phyloP scores from a whole-genome alignment of 64 coral and sea anemone species.

The Orbicella faveolata region DNA sequence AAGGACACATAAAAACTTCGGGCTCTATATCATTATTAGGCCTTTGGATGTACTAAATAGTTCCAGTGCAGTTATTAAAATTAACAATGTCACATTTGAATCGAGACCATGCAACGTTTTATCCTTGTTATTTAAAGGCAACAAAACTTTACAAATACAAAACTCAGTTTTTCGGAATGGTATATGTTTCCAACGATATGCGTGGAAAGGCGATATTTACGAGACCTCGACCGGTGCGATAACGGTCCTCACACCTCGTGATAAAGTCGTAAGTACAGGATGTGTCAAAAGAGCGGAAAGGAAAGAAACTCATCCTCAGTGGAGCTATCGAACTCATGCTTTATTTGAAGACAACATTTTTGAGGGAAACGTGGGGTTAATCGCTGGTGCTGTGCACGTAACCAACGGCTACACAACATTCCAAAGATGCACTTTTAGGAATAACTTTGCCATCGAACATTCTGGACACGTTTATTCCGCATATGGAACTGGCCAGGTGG shows the following conservation, averaged over 20 bases:
- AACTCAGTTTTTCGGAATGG: neutral
- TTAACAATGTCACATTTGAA: neutral
- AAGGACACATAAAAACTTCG: too few relatives aligned
- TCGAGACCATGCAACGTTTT: neutral
- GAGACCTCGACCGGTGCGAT: neutral
- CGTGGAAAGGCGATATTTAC: neutral
- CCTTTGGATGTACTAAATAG: neutral
- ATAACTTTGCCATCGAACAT: slow-evolving; percentile 22
- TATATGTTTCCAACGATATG: neutral
- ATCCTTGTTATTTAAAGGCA: neutral
- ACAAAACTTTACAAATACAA: neutral
- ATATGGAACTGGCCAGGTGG: slow-evolving; percentile 17
- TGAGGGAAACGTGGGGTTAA: neutral
- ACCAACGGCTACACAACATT: slow-evolving; percentile 17
- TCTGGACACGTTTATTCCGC: slow-evolving; percentile 16
- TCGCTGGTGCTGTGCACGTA: neutral
- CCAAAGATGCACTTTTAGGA: slow-evolving; percentile 14
- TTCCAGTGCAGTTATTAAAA: neutral
- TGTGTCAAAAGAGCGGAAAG: neutral
- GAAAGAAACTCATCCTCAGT: neutral
- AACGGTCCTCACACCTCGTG: neutral
- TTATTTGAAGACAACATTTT: neutral
- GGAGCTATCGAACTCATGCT: neutral
- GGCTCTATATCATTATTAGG: neutral
- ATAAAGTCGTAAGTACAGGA: neutral